These are phyloP conservation scores for Diphyllodes magnificus DNA, from an alignment of 2,113 vertebrate genomes.

Conservation along the genomic window DNA sequence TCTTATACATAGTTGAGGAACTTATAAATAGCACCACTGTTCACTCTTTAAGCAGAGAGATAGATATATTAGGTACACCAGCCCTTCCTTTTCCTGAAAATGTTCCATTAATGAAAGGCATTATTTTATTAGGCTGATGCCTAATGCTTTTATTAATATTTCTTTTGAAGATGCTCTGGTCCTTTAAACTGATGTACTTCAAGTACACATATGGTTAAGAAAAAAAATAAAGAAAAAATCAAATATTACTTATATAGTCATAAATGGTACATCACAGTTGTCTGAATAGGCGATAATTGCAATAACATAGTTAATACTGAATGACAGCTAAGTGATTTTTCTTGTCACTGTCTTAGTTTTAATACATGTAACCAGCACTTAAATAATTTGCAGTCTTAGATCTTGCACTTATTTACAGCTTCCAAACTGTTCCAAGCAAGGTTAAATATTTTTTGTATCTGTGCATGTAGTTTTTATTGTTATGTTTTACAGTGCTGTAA, in stretches of 20 bases:
- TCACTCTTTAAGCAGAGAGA: background rate
- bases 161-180: background rate
- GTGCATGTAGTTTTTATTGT: background rate
- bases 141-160: background rate
- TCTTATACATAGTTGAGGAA: background rate
- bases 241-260: background rate
- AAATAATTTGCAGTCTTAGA: background rate
- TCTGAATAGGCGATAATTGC: background rate
- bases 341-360: background rate
- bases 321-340: background rate
- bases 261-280: conserved; percentile 6
- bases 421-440: background rate
- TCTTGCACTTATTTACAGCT: background rate
- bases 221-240: background rate
- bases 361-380: background rate
- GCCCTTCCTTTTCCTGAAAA: background rate
- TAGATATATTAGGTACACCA: background rate
- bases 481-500: background rate
- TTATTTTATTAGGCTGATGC: background rate
- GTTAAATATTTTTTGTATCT: background rate
- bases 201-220: background rate
- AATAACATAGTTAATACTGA: background rate
- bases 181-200: background rate
- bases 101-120: background rate
- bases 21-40: background rate